Conservation (phyloP, 2,113 vertebrate species). For the Charadrius vociferus region DNA sequence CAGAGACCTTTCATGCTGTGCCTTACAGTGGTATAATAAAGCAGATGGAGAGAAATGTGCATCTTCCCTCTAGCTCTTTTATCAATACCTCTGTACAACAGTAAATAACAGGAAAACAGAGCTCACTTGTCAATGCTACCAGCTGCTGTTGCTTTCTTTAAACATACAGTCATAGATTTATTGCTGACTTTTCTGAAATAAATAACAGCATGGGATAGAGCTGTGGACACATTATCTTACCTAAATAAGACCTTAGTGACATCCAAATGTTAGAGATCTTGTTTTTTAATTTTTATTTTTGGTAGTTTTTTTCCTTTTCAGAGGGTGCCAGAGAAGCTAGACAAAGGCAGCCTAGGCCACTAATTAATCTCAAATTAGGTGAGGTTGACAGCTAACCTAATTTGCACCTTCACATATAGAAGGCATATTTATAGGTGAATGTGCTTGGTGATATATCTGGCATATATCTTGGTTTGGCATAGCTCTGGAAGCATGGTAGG, state of each 20-base stretch:
- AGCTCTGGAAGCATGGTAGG: not conserved
- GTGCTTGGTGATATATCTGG: not conserved
- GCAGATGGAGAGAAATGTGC: constrained; percentile 29
- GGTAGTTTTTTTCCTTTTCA: not conserved
- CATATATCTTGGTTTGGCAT: not conserved
- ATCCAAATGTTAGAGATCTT: not conserved
- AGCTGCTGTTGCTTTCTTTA: not conserved
- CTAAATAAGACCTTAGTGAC: not conserved
- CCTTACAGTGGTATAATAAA: not conserved
- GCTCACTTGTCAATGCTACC: not conserved
- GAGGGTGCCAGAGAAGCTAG: not conserved
- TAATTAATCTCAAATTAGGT: not conserved
- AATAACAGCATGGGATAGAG: not conserved
- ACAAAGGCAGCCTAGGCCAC: not conserved
- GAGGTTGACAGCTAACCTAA: not conserved
- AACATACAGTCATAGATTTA: not conserved
- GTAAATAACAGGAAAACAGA: not conserved
- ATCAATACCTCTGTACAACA: constrained; percentile 30
- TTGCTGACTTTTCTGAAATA: constrained; percentile 7
- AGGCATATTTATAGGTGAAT: not conserved
- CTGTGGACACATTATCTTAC: not conserved
- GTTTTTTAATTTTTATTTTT: not conserved
- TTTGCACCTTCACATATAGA: not conserved
- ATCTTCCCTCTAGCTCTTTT: not conserved
- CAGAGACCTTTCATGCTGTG: constrained; percentile 4